These are phyloP conservation scores for Baronia brevicornis DNA, from an alignment of 2,888 invertebrate species.

Conservation along the genomic window DNA sequence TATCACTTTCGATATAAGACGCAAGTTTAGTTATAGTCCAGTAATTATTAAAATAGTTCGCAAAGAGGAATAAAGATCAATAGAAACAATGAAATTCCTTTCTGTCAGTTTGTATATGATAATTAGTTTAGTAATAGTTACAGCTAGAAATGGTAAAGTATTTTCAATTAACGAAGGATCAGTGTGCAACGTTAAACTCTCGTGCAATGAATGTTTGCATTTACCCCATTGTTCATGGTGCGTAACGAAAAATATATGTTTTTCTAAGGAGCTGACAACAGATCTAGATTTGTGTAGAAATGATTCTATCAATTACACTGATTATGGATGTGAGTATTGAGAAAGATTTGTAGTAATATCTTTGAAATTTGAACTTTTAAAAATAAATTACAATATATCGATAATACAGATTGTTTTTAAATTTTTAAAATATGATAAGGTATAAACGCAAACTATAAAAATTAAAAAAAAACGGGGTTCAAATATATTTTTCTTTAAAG, in stretches of 20 bases:
- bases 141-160: conserved; percentile 22
- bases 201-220: conserved; percentile 51
- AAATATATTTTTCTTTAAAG: too few species aligned
- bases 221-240: conserved; percentile 64
- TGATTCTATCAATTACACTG: conserved; percentile 35
- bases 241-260: conserved; percentile 44
- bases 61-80: conserved; percentile 16
- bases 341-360: background rate
- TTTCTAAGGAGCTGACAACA: conserved; percentile 34
- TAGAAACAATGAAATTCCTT: conserved; percentile 15
- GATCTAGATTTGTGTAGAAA: conserved; percentile 39
- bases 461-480: too few species aligned
- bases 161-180: conserved; percentile 42
- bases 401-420: too few species aligned
- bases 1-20: conserved; percentile 48
- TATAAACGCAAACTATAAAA: too few species aligned
- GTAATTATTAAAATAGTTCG: conserved; percentile 31
- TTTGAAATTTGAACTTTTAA: too few species aligned
- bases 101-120: conserved; percentile 20
- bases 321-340: conserved; percentile 37
- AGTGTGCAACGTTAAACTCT: conserved; percentile 52
- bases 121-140: conserved; percentile 22
- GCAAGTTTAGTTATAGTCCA: conserved; percentile 44
- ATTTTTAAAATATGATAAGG: too few species aligned
- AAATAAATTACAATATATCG: too few species aligned